Conservation (phyloP, 1,140 invertebrate species). For the Hyles vespertilio region DNA sequence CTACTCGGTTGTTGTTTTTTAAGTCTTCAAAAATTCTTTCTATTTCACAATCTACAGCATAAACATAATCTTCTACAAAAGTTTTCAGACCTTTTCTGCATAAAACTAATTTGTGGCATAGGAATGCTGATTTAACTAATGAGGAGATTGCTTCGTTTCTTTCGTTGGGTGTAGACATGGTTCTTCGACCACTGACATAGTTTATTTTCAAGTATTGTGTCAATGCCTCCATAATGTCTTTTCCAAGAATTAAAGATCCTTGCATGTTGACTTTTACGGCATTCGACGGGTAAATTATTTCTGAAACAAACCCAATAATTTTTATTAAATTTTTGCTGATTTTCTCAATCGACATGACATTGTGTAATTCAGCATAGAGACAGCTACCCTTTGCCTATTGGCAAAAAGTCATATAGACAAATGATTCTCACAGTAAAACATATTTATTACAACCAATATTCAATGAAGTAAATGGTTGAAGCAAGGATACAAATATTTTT, state of each 20-base stretch:
- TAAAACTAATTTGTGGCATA: conserved; percentile 39
- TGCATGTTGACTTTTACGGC: conserved; percentile 26
- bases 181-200: conserved; percentile 6
- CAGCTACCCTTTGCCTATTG: no score
- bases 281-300: background rate
- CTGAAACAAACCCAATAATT: conserved; percentile 7
- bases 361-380: no score
- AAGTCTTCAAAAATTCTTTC: conserved; percentile 18
- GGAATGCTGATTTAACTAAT: conserved; percentile 26
- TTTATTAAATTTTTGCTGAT: background rate
- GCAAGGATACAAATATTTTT: no score
- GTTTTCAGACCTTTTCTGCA: conserved; percentile 28
- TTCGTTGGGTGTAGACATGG: conserved; percentile 11
- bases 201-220: conserved; percentile 10
- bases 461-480: no score
- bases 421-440: no score
- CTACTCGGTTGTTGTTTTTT: background rate
- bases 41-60: conserved; percentile 29
- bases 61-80: conserved; percentile 44
- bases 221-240: conserved; percentile 21
- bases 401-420: no score
- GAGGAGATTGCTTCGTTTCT: conserved; percentile 27
- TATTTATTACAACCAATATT: no score
- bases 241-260: conserved; percentile 21
- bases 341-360: background rate